Conservation (phyloP, 1,140 invertebrate genomes). For the Belonocnema kinseyi region DNA sequence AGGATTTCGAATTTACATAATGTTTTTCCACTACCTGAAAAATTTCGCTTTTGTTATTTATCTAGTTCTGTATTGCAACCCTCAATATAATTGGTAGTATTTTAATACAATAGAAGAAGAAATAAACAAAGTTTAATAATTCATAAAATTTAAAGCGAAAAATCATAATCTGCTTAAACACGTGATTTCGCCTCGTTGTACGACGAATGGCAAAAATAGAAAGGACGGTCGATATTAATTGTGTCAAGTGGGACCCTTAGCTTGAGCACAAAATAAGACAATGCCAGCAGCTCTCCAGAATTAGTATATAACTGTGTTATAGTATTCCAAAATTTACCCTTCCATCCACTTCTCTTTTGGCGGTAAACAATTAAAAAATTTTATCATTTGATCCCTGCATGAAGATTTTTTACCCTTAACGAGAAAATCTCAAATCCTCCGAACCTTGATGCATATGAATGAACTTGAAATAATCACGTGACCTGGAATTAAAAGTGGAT, state of each 20-base stretch:
- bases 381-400: too few relatives aligned
- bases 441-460: background rate
- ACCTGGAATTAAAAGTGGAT: background rate
- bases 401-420: background rate
- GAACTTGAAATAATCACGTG: constrained; percentile 20
- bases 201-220: constrained; percentile 65
- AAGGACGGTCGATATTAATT: constrained; percentile 70
- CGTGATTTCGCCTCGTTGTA: constrained; percentile 8
- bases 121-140: too few relatives aligned
- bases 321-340: background rate
- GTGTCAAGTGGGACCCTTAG: constrained; percentile 67
- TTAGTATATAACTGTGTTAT: constrained; percentile 1
- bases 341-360: background rate
- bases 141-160: too few relatives aligned
- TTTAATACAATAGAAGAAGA: too few relatives aligned
- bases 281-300: constrained; percentile 7
- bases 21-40: too few relatives aligned
- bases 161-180: background rate
- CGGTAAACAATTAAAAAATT: background rate
- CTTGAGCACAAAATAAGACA: constrained; percentile 54
- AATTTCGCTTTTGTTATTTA: too few relatives aligned
- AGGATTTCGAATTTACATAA: too few relatives aligned
- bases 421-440: background rate
- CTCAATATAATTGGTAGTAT: too few relatives aligned
- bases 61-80: too few relatives aligned